Evolutionary conservation across 2,797 vertebrate species (phyloP).

Genomic region (Micromesistius poutassou): DNA sequence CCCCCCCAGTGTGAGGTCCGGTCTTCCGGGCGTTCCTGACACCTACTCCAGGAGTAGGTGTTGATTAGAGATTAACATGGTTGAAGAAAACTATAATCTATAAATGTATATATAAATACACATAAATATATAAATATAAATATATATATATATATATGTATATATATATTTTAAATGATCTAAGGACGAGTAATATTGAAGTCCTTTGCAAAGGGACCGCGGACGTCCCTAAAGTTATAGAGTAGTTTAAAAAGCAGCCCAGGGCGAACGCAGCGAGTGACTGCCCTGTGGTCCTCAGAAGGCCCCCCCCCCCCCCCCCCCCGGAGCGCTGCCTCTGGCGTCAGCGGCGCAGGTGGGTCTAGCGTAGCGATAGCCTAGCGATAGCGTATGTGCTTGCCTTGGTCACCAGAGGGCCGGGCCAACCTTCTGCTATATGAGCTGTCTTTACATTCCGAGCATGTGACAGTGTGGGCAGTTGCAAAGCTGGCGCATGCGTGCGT

Average conservation of each 20-base stretch:
- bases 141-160: neutral
- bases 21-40: neutral
- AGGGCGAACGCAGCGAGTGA: no score
- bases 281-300: no score
- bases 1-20: constrained; percentile 22
- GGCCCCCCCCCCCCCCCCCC: no score
- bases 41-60: no score
- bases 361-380: neutral
- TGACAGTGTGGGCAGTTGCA: constrained; percentile 55
- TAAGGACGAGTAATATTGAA: constrained; percentile 40
- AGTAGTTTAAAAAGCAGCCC: constrained; percentile 44
- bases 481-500: constrained; percentile 25
- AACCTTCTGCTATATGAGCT: constrained; percentile 56
- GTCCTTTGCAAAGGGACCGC: constrained; percentile 48
- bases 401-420: constrained; percentile 36
- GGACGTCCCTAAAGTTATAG: constrained; percentile 30
- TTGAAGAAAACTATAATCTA: neutral
- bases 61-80: neutral
- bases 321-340: neutral
- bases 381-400: constrained; percentile 29
- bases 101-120: neutral
- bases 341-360: neutral
- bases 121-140: neutral
- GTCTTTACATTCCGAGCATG: constrained; percentile 76
- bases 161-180: constrained; percentile 66